A percentile compares a stretch with the other conserved stretches of the same genome.
Conservation (phyloP, 1,140 invertebrate genomes). For the Sweltsa coloradensis region DNA sequence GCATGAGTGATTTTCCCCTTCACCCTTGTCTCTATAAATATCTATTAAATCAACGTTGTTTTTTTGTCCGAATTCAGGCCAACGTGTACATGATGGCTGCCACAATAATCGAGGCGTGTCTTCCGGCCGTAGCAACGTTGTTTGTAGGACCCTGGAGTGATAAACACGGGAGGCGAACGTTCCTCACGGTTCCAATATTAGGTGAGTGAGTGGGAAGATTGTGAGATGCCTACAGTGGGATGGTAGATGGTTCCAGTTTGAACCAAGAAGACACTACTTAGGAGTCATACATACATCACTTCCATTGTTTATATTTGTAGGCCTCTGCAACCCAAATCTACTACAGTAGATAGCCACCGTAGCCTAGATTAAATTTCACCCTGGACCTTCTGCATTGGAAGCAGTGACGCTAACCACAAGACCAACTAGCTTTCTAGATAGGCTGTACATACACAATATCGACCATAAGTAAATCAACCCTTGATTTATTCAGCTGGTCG, state of each 20-base stretch:
- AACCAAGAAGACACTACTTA: neutral
- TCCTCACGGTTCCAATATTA: neutral
- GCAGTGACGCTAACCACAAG: too few relatives aligned
- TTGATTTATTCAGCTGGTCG: neutral
- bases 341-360: too few relatives aligned
- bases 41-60: too few relatives aligned
- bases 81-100: too few relatives aligned
- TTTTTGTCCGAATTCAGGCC: too few relatives aligned
- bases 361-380: too few relatives aligned
- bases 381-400: too few relatives aligned
- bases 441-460: too few relatives aligned
- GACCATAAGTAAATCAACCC: too few relatives aligned
- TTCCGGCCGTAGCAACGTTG: neutral
- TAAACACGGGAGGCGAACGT: neutral
- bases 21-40: too few relatives aligned
- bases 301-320: neutral
- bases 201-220: neutral
- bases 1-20: too few relatives aligned
- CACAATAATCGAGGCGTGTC: neutral
- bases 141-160: conserved; percentile 9
- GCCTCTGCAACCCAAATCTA: neutral
- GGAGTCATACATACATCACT: neutral
- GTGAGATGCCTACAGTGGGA: neutral
- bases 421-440: too few relatives aligned
- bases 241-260: neutral